Evolutionary conservation across 2,797 vertebrate species (phyloP), one percentile per base, ranked within the genome.

Genomic region (Ctenopoma multispine): DNA sequence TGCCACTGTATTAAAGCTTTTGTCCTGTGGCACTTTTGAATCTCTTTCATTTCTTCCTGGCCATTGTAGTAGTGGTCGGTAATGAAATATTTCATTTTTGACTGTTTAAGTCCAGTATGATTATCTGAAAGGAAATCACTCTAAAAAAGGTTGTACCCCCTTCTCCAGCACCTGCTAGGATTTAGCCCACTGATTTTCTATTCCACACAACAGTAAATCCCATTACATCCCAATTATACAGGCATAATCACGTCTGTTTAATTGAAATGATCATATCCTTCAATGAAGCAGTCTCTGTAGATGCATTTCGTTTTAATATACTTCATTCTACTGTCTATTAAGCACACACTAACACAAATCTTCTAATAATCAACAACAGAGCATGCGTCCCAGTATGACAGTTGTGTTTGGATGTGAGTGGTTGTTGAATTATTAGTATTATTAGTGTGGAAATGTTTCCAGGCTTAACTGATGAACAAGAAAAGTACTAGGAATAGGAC

Each of bases 241-340:
- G 71, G 54, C 82, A 75, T 87, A 87, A 90, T 91, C 72, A 76
- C 71, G 72, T 64, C 69, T 67, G 75, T 87, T 86, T 88, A 87
- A 90, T 90, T 88, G 64, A 86, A 87, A 85, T 79, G 77, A 89
- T 90, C 81, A 81, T 81, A 84, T 88, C 81, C 79, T 78, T 85
- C 81, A 85, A 68, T 84, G 75, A 81, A 86, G 77, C 79, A 79
- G 63, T 83, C 82, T 77, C 79, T 63, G 79, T 80, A 64, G 83
- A 86, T 80, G 56, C 63, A 84, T 80, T 88, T 83, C 55, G 57
- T 82, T 53, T 34, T 63, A 87, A 87, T 90, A 81, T 75, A 77
- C 69, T 73, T 67, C 17, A 80, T 81, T 87, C 29, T 72, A 31
- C 69, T 81, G 70, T 83, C 76, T 69, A 79, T 89, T 85, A 87